Evolutionary conservation across 1,140 invertebrate genomes (phyloP), one percentile per base, ranked within the genome.

Genomic region (Leptinotarsa lineolata): DNA sequence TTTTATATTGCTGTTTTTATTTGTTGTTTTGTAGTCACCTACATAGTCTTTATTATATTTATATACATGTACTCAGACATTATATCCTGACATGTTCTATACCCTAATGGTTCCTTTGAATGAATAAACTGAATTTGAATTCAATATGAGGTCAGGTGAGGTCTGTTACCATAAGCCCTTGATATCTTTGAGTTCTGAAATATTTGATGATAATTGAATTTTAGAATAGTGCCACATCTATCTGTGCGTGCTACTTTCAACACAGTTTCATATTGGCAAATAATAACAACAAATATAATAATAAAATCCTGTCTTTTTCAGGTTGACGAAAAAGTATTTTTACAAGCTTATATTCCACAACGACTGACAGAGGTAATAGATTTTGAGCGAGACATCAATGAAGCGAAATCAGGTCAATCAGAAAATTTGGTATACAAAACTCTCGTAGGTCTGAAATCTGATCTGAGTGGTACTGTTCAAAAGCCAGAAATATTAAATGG

Each of bases 271-370:
- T 44, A 69, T 22, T 45, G 15, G 15, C 22, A 39, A 44, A 61
- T 54, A 61, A 39, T 70, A 44, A 61, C 64, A n/a, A 39, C 64
- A n/a, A 39, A 39, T 39, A 39, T 39, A 39, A 30, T 30, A 30
- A 39, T 16, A 54, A 15, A 54, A n/a, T 67, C 30, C 54, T 70
- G 72, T 59, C 21, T 20, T 58, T 76, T 79, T 71, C 68, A 84
- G 81, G 72, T 95, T 74, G 92, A 95, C 79, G 92, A 94, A 78
- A 90, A 96, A 85, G 94, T 98, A 44, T 99, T 99, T 85, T 97
- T 97, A 82, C 91, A 96, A 83, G 90, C 92, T 13, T 99, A 92
- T 82, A 99, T 99, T 84, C 97, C 98, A 21, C 93, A 97, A 85
- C 92, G 93, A 76, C 87, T 99, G n/a, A 92, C 91, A 78, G 93